phyloP scores from a whole-genome alignment of 2,113 vertebrate species.

The Tragelaphus buxtoni region DNA sequence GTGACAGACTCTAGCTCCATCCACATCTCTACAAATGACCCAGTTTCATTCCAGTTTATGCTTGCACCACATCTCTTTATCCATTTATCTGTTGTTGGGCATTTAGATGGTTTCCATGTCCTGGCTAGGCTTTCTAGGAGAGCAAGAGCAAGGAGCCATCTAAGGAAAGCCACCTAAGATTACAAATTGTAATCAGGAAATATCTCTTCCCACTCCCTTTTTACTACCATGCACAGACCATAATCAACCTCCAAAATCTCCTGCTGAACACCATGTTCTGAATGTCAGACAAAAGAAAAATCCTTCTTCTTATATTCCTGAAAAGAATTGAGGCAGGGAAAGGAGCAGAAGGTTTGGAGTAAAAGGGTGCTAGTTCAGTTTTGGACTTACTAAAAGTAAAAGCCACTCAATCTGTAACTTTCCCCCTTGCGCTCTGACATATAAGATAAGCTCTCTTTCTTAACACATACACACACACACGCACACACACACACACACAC shows the following conservation, averaged over 20 bases:
- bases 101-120: not conserved
- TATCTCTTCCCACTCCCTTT: not conserved
- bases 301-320: not conserved
- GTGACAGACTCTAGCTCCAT: not conserved
- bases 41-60: not conserved
- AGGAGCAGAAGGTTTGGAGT: not conserved
- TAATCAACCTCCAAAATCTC: not conserved
- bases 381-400: not conserved
- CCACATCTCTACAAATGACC: not conserved
- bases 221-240: not conserved
- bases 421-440: not conserved
- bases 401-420: not conserved
- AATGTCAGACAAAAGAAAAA: not conserved
- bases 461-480: slow-evolving; percentile 11
- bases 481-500: not conserved
- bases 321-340: not conserved
- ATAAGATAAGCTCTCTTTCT: not conserved
- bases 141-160: not conserved
- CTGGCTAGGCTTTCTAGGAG: not conserved
- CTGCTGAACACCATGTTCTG: not conserved
- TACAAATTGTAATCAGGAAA: not conserved
- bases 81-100: not conserved
- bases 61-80: not conserved
- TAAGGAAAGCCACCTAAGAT: not conserved
- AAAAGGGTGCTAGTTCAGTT: not conserved